Evolutionary conservation across 2,113 vertebrate species (phyloP), one percentile per base, ranked within the genome.

Genomic region (Gymnocephalus cernua): DNA sequence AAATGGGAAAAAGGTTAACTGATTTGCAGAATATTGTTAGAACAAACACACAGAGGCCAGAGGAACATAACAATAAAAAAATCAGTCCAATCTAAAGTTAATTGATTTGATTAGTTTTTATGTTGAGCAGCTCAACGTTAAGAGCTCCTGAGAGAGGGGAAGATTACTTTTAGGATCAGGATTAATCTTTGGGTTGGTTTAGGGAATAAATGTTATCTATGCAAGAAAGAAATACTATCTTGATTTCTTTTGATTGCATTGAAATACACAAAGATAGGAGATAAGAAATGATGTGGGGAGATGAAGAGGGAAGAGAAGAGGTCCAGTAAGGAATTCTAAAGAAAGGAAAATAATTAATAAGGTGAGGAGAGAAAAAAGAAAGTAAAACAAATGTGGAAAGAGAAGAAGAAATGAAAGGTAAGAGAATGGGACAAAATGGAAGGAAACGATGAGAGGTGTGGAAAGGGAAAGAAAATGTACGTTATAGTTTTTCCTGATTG

Each of bases 81-180:
- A 50, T 27, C 35, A 68, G 70, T 32, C 9, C 4, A 9, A 7
- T 69, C 11, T 38, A n/a, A 35, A 72, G 68, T 51, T 75, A 63
- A 78, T 70, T 84, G 69, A 63, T 63, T 10, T 76, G 83, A 86
- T 83, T 62, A 50, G 62, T 50, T 66, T 15, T 1, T 44, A 78
- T 48, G 63, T 72, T 5, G 1, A 77, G 35, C 19, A 57, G 75
- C 53, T 74, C 44, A 45, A 6, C 12, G n/a, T 71, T 56, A 77
- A 12, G 57, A 25, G 57, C 56, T 68, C 25, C 71, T 35, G 62
- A 45, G 83, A 78, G 70, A 32, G 15, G 4, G 5, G 44, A 16
- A 6, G 62, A 69, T 61, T 27, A 19, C 23, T 70, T 62, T 64
- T 3, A 9, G 21, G 56, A 56, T 41, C 54, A 1, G 45, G 59